Conservation (phyloP, 2,113 vertebrate genomes). For the Triplophysa tibetana region DNA sequence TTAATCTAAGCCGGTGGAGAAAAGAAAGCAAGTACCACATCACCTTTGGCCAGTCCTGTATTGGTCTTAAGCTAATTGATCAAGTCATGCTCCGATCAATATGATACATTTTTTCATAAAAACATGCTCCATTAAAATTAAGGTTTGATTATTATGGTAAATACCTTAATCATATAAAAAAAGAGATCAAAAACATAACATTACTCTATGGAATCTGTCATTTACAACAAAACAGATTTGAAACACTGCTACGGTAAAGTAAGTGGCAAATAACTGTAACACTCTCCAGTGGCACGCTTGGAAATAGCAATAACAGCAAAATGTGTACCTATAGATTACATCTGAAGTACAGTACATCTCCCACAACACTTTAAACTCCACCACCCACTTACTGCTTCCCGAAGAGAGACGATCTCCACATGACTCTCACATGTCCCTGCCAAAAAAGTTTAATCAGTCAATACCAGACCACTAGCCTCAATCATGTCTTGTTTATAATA, state of each 20-base stretch:
- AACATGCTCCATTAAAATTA: too few relatives aligned
- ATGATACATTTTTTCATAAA: too few relatives aligned
- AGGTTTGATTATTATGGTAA: too few relatives aligned
- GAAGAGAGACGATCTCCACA: slow-evolving; percentile 14
- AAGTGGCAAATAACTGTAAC: slow-evolving; percentile 15
- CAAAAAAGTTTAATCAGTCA: slow-evolving; percentile 37
- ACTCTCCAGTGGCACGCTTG: neutral
- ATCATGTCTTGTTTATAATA: slow-evolving; percentile 41
- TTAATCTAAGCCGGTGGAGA: too few relatives aligned
- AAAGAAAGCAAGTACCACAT: too few relatives aligned
- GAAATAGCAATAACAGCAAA: slow-evolving; percentile 28
- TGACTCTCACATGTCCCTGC: slow-evolving; percentile 28
- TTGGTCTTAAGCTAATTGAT: too few relatives aligned
- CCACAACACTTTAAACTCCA: slow-evolving; percentile 17
- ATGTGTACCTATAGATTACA: slow-evolving; percentile 33
- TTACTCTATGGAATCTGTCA: slow-evolving; percentile 17
- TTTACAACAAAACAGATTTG: slow-evolving; percentile 24
- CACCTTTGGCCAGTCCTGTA: too few relatives aligned
- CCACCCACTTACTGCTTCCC: slow-evolving; percentile 8
- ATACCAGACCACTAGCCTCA: slow-evolving; percentile 24
- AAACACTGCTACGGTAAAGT: slow-evolving; percentile 2
- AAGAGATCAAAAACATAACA: slow-evolving; percentile 32
- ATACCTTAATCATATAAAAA: slow-evolving; percentile 8
- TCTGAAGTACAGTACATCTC: slow-evolving; percentile 25
- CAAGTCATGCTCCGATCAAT: too few relatives aligned